Percentiles rank a stretch among this genome's conserved stretches.
Evolutionary conservation across 92 coral and sea anemone genomes (phyloP).

Genomic region (Phenganax marumi): DNA sequence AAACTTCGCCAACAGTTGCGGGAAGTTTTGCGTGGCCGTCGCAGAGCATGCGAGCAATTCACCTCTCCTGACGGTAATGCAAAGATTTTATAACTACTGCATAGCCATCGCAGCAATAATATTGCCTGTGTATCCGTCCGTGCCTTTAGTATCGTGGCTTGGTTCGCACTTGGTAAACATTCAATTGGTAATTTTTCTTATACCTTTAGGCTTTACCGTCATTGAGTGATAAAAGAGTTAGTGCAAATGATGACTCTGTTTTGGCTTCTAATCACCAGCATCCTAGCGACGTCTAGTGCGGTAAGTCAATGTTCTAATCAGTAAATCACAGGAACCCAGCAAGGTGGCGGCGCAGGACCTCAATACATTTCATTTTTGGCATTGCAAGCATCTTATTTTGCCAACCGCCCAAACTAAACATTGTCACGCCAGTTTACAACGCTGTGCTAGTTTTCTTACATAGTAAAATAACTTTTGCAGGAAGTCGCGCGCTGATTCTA

Average conservation of each 20-base stretch:
- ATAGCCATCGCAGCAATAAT: too few relatives aligned
- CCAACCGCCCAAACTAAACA: slow-evolving; percentile 5
- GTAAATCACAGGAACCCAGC: slow-evolving; percentile 32
- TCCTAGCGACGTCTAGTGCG: slow-evolving; percentile 36
- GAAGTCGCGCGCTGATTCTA: neutral
- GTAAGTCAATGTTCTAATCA: slow-evolving; percentile 44
- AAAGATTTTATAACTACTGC: too few relatives aligned
- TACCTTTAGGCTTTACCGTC: neutral
- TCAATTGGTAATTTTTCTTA: neutral
- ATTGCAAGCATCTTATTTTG: neutral
- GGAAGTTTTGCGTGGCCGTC: too few relatives aligned
- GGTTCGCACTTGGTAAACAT: neutral
- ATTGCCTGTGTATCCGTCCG: too few relatives aligned
- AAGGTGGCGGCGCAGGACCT: slow-evolving; percentile 5
- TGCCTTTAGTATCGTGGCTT: neutral
- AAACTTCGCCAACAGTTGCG: too few relatives aligned
- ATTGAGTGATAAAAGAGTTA: neutral
- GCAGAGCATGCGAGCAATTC: too few relatives aligned
- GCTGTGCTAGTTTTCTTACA: neutral
- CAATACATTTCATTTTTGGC: slow-evolving; percentile 10
- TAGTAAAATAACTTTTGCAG: neutral
- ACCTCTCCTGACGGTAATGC: too few relatives aligned
- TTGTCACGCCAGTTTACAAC: neutral
- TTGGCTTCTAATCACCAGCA: slow-evolving; percentile 24
- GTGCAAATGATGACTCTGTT: slow-evolving; percentile 14